Evolutionary conservation across 2,113 vertebrate genomes (phyloP).

Genomic region (Microcebus ravelobensis): DNA sequence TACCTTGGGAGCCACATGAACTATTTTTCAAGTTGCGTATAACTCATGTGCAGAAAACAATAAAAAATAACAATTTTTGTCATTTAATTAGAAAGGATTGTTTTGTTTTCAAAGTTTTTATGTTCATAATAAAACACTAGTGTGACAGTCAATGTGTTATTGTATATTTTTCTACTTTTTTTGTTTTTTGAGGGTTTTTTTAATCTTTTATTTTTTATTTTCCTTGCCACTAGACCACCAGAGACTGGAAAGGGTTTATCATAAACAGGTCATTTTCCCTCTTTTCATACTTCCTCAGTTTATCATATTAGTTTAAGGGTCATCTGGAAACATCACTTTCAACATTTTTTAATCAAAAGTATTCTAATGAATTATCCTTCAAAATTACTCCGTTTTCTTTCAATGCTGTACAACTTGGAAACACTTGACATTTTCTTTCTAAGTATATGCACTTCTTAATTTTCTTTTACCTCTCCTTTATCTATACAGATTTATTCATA

Average conservation of each 20-base stretch:
- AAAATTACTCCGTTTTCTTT: conserved; percentile 28
- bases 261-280: conserved; percentile 13
- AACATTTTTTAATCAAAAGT: background rate
- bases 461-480: conserved; percentile 29
- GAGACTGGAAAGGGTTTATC: background rate
- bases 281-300: conserved; percentile 3
- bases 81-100: too few relatives aligned
- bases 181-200: too few relatives aligned
- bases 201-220: too few relatives aligned
- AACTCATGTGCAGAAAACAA: too few relatives aligned
- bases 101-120: too few relatives aligned
- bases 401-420: background rate
- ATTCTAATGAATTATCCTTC: background rate
- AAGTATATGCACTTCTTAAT: conserved; percentile 8
- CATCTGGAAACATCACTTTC: background rate
- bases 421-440: background rate
- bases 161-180: too few relatives aligned
- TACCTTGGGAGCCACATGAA: too few relatives aligned
- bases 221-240: too few relatives aligned
- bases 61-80: too few relatives aligned
- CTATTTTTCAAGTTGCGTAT: too few relatives aligned
- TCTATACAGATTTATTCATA: background rate
- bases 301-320: background rate
- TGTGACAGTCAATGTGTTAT: too few relatives aligned
- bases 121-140: too few relatives aligned